These are phyloP conservation scores for Aphidoletes aphidimyza DNA, from an alignment of 2,888 invertebrate species.

Conservation along the genomic window DNA sequence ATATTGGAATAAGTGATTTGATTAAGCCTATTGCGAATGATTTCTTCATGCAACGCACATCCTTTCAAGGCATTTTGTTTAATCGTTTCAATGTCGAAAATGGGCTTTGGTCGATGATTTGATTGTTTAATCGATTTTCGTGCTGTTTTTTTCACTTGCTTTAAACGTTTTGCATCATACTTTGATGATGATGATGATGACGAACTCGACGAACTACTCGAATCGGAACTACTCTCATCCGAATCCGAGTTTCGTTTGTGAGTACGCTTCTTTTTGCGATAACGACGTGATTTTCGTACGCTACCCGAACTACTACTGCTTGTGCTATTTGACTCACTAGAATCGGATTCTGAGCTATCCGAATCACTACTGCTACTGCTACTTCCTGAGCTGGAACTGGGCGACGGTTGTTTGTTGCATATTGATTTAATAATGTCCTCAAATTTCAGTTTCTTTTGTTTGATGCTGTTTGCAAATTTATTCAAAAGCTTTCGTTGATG, in stretches of 20 bases:
- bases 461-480: slow-evolving; percentile 36
- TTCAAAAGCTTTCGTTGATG: slow-evolving; percentile 7
- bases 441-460: slow-evolving; percentile 1
- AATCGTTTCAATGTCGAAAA: slow-evolving; percentile 20
- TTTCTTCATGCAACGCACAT: background rate
- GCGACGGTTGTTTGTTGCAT: background rate
- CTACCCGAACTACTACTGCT: slow-evolving; percentile 14
- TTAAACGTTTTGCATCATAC: background rate
- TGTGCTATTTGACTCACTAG: slow-evolving; percentile 22
- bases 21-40: background rate
- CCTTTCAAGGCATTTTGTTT: slow-evolving; percentile 36
- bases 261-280: slow-evolving; percentile 10
- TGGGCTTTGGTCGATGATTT: background rate
- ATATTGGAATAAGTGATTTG: background rate
- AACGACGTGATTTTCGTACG: background rate
- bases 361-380: slow-evolving; percentile 23
- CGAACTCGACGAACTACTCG: slow-evolving; percentile 22
- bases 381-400: background rate
- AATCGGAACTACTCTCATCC: background rate
- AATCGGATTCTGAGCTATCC: background rate
- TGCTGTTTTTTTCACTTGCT: background rate
- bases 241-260: background rate
- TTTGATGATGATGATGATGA: background rate
- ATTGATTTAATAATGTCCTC: background rate
- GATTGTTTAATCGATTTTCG: background rate